Evolutionary conservation across 2,888 invertebrate genomes (phyloP).

Genomic region (Steromphala cineraria): DNA sequence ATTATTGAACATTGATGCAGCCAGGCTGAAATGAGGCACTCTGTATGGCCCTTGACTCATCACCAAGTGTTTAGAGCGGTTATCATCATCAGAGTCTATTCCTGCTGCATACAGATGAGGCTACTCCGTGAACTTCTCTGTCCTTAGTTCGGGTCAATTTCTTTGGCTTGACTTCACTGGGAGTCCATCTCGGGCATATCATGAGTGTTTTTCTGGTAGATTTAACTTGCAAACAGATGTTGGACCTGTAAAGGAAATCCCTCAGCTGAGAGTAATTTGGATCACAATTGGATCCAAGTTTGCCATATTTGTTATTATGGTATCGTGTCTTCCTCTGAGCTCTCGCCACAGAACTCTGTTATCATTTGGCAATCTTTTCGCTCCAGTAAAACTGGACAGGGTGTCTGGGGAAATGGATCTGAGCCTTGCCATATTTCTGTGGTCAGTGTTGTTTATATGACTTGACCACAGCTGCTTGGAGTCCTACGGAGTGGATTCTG

Average conservation of each 20-base stretch:
- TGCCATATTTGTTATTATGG: constrained; percentile 16
- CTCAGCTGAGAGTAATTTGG: neutral
- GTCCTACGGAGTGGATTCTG: too few relatives aligned
- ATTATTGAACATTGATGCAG: too few relatives aligned
- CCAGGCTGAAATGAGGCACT: too few relatives aligned
- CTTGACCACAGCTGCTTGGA: too few relatives aligned
- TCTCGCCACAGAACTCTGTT: neutral
- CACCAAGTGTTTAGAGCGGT: too few relatives aligned
- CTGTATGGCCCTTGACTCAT: too few relatives aligned
- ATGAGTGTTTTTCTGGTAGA: constrained; percentile 11
- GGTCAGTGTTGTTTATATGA: too few relatives aligned
- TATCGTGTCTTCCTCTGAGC: neutral
- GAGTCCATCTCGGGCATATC: constrained; percentile 2
- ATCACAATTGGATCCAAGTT: neutral
- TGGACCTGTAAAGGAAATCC: neutral
- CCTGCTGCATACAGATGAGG: too few relatives aligned
- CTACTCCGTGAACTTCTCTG: neutral
- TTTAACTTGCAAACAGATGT: constrained; percentile 16
- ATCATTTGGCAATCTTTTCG: neutral
- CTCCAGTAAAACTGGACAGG: neutral
- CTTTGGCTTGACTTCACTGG: neutral
- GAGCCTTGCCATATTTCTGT: neutral
- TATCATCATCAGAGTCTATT: too few relatives aligned
- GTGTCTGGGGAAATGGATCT: neutral
- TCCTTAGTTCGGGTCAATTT: neutral